phyloP scores from a whole-genome alignment of 53 echinoderm and acorn worm species.

The Echinometra lucunter region DNA sequence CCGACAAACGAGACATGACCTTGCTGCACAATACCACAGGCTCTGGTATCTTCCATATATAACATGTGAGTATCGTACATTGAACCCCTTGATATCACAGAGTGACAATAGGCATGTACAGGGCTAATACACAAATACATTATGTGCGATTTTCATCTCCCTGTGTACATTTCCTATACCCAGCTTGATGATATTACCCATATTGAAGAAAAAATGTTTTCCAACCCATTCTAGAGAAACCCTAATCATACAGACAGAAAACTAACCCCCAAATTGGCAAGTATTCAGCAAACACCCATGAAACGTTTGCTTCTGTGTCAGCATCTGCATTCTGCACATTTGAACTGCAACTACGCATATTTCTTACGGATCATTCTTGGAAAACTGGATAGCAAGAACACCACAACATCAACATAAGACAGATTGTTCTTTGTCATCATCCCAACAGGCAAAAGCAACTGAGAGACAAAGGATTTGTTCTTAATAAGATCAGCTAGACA shows the following conservation, averaged over 20 bases:
- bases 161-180: background rate
- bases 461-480: background rate
- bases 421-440: background rate
- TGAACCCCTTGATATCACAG: background rate
- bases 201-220: background rate
- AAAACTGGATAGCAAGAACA: background rate
- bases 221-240: background rate
- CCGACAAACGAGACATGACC: background rate
- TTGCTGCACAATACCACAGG: background rate
- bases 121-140: background rate
- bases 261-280: background rate
- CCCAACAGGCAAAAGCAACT: background rate
- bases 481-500: background rate
- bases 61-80: background rate
- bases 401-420: background rate
- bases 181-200: background rate
- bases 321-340: background rate
- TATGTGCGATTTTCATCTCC: background rate
- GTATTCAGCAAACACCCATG: background rate
- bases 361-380: background rate
- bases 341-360: background rate
- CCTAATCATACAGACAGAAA: background rate
- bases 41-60: background rate
- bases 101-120: background rate
- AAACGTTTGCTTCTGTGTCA: background rate